Percentiles rank a stretch among this genome's conserved stretches.
Conservation (phyloP, 2,888 invertebrate genomes). For the Tenodera sinensis region DNA sequence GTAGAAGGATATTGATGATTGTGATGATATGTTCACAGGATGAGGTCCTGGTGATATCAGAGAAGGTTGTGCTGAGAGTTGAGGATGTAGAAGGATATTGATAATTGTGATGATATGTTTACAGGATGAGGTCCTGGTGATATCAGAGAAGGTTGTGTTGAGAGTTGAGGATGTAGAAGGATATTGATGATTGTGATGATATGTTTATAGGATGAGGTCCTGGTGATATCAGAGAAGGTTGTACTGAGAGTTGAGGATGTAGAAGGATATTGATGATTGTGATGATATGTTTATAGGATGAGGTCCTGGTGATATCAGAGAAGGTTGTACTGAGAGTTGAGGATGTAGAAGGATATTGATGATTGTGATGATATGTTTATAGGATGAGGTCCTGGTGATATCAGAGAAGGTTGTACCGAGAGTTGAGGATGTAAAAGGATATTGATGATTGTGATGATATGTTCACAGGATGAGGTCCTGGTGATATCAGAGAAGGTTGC, state of each 20-base stretch:
- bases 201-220: slow-evolving; percentile 75
- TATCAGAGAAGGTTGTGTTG: slow-evolving; percentile 82
- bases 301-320: slow-evolving; percentile 84
- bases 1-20: too few species aligned
- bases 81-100: slow-evolving; percentile 59
- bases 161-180: slow-evolving; percentile 66
- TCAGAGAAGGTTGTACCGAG: too few species aligned
- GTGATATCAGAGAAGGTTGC: too few species aligned
- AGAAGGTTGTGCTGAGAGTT: slow-evolving; percentile 71
- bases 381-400: too few species aligned
- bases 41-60: slow-evolving; percentile 82
- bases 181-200: background rate
- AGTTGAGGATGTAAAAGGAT: too few species aligned
- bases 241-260: slow-evolving; percentile 80
- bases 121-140: slow-evolving; percentile 87
- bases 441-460: too few species aligned
- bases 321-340: slow-evolving; percentile 80
- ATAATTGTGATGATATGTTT: slow-evolving; percentile 37
- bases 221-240: slow-evolving; percentile 76
- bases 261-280: background rate
- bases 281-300: slow-evolving; percentile 63
- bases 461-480: too few species aligned
- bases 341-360: slow-evolving; percentile 49
- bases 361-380: too few species aligned
- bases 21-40: slow-evolving; percentile 58